Conservation (phyloP, 2,113 vertebrate species). For the Rallus limicola region DNA sequence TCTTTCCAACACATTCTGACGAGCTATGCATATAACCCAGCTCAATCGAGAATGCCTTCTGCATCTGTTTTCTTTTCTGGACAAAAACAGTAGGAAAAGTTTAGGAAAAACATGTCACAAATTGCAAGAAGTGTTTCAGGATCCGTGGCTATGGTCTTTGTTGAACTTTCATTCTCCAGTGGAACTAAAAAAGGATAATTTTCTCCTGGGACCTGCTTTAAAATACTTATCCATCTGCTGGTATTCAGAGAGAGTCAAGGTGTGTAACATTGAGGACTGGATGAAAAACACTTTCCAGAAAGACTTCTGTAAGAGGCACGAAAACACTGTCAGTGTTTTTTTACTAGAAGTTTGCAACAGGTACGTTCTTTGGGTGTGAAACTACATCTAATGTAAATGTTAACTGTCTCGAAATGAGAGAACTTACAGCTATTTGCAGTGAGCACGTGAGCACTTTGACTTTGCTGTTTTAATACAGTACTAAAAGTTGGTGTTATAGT, state of each 20-base stretch:
- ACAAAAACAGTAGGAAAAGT: constrained; percentile 85
- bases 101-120: constrained; percentile 83
- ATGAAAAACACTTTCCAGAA: constrained; percentile 88
- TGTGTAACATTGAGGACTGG: constrained; percentile 95
- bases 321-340: constrained; percentile 83
- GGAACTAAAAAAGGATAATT: constrained; percentile 88
- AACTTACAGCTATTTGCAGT: not conserved
- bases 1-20: not conserved
- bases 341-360: constrained; percentile 83
- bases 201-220: constrained; percentile 85
- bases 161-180: constrained; percentile 85
- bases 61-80: constrained; percentile 93
- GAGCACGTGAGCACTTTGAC: not conserved
- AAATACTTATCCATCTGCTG: constrained; percentile 87
- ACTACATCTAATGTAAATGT: not conserved
- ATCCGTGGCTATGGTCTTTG: constrained; percentile 86
- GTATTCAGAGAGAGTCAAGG: constrained; percentile 90
- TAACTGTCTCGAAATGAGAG: not conserved
- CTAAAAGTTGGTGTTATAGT: not conserved
- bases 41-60: constrained; percentile 90
- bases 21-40: constrained; percentile 84
- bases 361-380: constrained; percentile 75
- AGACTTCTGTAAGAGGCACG: constrained; percentile 88
- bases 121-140: constrained; percentile 83
- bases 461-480: not conserved